These are phyloP conservation scores for Eutrigla gurnardus DNA, from an alignment of 2,797 vertebrate species.

Conservation along the genomic window DNA sequence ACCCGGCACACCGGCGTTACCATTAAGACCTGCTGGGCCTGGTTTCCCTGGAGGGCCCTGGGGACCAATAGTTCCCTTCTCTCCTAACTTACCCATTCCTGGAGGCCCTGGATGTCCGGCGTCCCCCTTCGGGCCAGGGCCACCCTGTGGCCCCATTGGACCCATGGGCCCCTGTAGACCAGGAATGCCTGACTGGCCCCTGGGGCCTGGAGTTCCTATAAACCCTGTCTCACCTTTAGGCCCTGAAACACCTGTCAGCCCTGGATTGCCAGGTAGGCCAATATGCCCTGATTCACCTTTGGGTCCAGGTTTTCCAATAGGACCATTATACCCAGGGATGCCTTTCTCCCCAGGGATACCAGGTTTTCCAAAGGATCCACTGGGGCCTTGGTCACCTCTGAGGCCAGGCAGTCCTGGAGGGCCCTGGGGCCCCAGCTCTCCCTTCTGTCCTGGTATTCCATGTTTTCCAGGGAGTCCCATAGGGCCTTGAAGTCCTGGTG, in stretches of 20 bases:
- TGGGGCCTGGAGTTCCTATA: slow-evolving; percentile 90
- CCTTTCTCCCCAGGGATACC: slow-evolving; percentile 94
- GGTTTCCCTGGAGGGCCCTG: slow-evolving; percentile 92
- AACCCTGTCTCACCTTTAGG: slow-evolving; percentile 92
- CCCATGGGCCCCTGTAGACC: slow-evolving; percentile 95
- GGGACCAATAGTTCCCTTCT: slow-evolving; percentile 90
- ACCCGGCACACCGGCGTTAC: slow-evolving; percentile 88
- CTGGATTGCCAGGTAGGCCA: slow-evolving; percentile 93
- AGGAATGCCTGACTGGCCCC: slow-evolving; percentile 96
- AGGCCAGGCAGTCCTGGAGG: slow-evolving; percentile 92
- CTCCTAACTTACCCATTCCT: slow-evolving; percentile 89
- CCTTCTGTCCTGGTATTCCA: slow-evolving; percentile 91
- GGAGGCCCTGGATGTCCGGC: slow-evolving; percentile 89
- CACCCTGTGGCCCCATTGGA: slow-evolving; percentile 95
- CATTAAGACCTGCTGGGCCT: slow-evolving; percentile 89
- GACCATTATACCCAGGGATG: slow-evolving; percentile 88
- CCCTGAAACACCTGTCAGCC: slow-evolving; percentile 86
- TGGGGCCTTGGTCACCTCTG: slow-evolving; percentile 92
- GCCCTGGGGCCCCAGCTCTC: slow-evolving; percentile 90
- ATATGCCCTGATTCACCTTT: slow-evolving; percentile 93
- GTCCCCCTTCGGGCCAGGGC: slow-evolving; percentile 93
- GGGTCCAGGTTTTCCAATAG: slow-evolving; percentile 90
- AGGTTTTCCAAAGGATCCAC: slow-evolving; percentile 89
- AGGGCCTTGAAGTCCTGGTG: slow-evolving; percentile 90
- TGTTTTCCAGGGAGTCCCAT: slow-evolving; percentile 96